These are phyloP conservation scores for Oscheius myriophilus DNA, from an alignment of 2,888 invertebrate species.

Conservation along the genomic window DNA sequence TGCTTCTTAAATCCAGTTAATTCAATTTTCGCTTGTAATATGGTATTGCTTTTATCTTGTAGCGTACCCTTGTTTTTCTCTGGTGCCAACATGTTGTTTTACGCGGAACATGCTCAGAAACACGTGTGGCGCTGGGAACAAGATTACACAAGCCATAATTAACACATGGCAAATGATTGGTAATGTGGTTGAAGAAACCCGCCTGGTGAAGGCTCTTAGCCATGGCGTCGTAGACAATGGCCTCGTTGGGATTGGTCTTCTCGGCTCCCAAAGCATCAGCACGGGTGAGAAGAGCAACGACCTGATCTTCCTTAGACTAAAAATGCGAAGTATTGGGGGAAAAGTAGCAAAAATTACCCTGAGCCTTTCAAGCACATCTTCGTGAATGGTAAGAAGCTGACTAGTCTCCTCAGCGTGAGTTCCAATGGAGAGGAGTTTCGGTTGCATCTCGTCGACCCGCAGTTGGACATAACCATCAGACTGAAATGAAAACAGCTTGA, in stretches of 20 bases:
- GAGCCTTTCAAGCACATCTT: slow-evolving; percentile 84
- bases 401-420: slow-evolving; percentile 81
- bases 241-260: slow-evolving; percentile 75
- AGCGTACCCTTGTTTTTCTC: not conserved
- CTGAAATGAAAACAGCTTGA: slow-evolving; percentile 73
- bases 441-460: slow-evolving; percentile 86
- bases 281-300: slow-evolving; percentile 85
- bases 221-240: slow-evolving; percentile 55
- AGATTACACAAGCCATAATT: no score
- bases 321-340: slow-evolving; percentile 11
- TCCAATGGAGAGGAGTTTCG: slow-evolving; percentile 84
- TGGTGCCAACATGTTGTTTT: no score
- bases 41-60: not conserved
- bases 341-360: slow-evolving; percentile 76
- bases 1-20: no score
- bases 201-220: slow-evolving; percentile 48
- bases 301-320: slow-evolving; percentile 86
- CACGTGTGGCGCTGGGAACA: no score
- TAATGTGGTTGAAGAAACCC: slow-evolving; percentile 3
- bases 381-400: slow-evolving; percentile 82
- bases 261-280: slow-evolving; percentile 84
- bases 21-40: no score
- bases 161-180: not conserved
- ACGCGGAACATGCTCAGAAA: no score
- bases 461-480: slow-evolving; percentile 84